Evolutionary conservation across 2,888 invertebrate genomes (phyloP), one percentile per base, ranked within the genome.

Genomic region (Lasioglossum marginatum): DNA sequence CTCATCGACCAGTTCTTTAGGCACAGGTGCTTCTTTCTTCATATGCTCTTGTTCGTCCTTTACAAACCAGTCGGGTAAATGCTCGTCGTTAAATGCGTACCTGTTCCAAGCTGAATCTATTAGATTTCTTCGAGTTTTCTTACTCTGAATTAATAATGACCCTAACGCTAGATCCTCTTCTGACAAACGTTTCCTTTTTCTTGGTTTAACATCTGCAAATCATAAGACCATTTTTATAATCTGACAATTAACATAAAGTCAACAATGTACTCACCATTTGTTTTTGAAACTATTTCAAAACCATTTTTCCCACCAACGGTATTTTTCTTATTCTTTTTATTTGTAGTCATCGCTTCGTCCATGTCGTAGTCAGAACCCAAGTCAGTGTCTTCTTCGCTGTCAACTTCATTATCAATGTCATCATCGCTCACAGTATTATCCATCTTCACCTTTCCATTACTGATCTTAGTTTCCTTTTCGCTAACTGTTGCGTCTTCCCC

Each of bases 51-150:
- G 97, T 95, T 99, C 99, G 92, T 99, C 99, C 83, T 98, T 97
- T 0, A 97, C 96, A 95, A 99, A 99, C 99, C 99, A 99, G 91
- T 98, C 98, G 0, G 99, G 99, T 74, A 99, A 96, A 94, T 98
- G 96, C 2, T 97, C 97, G 94, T 99, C 99, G 93, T 99, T 98
- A 94, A 98, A 99, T 4, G 98, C 97, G 94, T 98, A 99, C 91
- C 99, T 97, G 95, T 99, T 99, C 98, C 98, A 99, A 0, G 97
- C 98, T 76, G 97, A 97, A 94, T 99, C 99, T 16, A 97, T 96
- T 16, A 99, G 95, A 94, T 99, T 99, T 57, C 99, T 96, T 92
- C 98, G 98, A 23, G 97, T 96, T 95, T 99, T 99, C 95, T 97
- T 97, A 60, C 99, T 99, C 80, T 98, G 97, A 10, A 98, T 97